phyloP scores from a whole-genome alignment of 2,113 vertebrate species.

The Lophius piscatorius region DNA sequence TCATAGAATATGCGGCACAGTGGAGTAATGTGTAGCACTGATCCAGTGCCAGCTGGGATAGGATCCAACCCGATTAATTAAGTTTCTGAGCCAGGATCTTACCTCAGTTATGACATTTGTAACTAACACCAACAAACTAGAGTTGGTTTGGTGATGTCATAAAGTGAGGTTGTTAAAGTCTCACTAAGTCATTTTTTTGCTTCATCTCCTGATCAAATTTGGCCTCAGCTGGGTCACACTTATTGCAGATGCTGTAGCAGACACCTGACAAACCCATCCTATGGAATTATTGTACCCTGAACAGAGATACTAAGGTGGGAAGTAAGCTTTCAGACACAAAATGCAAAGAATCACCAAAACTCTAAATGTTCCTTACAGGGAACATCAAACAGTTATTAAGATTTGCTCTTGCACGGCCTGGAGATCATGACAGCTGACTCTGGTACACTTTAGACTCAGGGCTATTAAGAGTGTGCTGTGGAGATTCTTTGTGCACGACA shows the following conservation, averaged over 20 bases:
- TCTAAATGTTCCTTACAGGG: constrained; percentile 47
- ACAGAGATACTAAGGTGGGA: constrained; percentile 36
- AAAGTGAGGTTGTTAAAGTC: too few species aligned
- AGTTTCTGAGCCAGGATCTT: too few species aligned
- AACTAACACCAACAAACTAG: too few species aligned
- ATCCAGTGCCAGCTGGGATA: too few species aligned
- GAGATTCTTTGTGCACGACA: constrained; percentile 67
- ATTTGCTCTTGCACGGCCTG: constrained; percentile 47
- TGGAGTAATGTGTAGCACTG: too few species aligned
- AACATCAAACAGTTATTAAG: constrained; percentile 56
- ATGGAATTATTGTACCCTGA: constrained; percentile 31
- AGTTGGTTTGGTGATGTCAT: too few species aligned
- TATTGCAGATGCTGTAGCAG: constrained; percentile 5
- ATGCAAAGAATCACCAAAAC: constrained; percentile 52
- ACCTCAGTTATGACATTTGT: too few species aligned
- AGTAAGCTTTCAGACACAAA: constrained; percentile 37
- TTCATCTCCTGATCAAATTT: too few species aligned
- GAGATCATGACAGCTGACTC: constrained; percentile 61
- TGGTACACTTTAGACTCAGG: constrained; percentile 62
- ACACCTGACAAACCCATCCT: constrained; percentile 10
- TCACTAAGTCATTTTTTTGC: too few species aligned
- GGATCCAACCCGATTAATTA: too few species aligned
- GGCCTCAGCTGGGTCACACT: constrained; percentile 3
- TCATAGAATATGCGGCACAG: too few species aligned
- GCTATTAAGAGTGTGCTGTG: constrained; percentile 74